These are phyloP conservation scores for Prunella strophiata DNA, from an alignment of 2,797 vertebrate genomes.

Conservation along the genomic window DNA sequence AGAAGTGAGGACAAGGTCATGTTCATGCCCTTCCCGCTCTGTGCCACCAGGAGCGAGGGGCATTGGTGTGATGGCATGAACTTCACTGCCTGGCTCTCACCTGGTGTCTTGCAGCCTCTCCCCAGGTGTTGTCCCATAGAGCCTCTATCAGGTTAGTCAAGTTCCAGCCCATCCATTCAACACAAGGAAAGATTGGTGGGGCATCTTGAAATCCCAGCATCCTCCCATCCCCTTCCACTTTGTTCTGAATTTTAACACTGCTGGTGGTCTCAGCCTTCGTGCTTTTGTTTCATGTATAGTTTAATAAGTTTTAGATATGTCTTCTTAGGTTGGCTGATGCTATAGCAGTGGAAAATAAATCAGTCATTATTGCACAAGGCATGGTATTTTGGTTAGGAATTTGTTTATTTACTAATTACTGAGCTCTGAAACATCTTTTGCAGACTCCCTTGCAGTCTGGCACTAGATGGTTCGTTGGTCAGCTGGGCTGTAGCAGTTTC, in stretches of 20 bases:
- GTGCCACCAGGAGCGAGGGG: accelerated
- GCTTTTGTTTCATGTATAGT: not conserved
- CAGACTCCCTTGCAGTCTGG: not conserved
- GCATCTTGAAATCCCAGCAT: not conserved
- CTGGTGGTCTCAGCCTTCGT: not conserved
- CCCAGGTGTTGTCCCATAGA: not conserved
- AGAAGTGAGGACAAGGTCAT: not conserved
- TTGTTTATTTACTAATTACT: not conserved
- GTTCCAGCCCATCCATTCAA: not conserved
- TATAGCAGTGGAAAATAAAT: not conserved
- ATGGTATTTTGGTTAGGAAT: not conserved
- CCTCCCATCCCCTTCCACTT: not conserved
- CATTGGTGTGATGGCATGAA: not conserved
- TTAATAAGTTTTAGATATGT: not conserved
- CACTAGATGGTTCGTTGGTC: not conserved
- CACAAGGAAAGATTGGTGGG: not conserved
- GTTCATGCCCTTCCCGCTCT: not conserved
- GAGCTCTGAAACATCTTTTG: not conserved
- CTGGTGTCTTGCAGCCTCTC: not conserved
- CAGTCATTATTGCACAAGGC: accelerated
- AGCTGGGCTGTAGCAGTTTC: not conserved
- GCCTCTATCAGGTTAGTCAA: not conserved
- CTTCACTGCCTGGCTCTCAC: not conserved
- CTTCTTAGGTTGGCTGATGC: not conserved
- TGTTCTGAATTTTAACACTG: not conserved